Evolutionary conservation across 2,113 vertebrate genomes (phyloP).

Genomic region (Oryctolagus cuniculus): DNA sequence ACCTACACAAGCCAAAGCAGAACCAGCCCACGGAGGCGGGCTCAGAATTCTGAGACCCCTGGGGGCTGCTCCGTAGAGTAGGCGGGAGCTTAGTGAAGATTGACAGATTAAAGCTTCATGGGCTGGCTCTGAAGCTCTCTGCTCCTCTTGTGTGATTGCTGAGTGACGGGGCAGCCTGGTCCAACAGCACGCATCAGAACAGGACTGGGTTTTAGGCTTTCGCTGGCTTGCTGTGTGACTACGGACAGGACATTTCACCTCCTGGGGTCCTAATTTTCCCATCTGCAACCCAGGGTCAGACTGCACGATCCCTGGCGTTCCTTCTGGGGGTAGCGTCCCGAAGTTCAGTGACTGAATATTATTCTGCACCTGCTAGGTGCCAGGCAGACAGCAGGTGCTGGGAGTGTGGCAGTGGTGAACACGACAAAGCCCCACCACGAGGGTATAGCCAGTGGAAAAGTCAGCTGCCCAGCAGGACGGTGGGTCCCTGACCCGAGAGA

Average conservation of each 20-base stretch:
- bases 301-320: not conserved
- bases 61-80: not conserved
- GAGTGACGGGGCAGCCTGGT: not conserved
- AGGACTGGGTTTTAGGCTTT: not conserved
- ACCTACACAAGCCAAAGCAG: not conserved
- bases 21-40: not conserved
- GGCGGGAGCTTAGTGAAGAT: not conserved
- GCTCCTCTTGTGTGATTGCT: not conserved
- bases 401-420: no score
- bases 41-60: not conserved
- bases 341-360: not conserved
- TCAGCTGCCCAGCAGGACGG: not conserved
- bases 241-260: not conserved
- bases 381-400: not conserved
- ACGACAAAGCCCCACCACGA: not conserved
- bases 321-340: not conserved
- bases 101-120: not conserved
- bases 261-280: not conserved
- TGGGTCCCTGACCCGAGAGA: not conserved
- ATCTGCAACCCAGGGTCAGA: not conserved
- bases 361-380: not conserved
- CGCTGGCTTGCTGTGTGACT: not conserved
- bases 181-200: fast-evolving
- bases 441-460: not conserved
- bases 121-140: not conserved